Evolutionary conservation across 1,140 invertebrate species (phyloP).

Genomic region (Himalopsyche phryganea): DNA sequence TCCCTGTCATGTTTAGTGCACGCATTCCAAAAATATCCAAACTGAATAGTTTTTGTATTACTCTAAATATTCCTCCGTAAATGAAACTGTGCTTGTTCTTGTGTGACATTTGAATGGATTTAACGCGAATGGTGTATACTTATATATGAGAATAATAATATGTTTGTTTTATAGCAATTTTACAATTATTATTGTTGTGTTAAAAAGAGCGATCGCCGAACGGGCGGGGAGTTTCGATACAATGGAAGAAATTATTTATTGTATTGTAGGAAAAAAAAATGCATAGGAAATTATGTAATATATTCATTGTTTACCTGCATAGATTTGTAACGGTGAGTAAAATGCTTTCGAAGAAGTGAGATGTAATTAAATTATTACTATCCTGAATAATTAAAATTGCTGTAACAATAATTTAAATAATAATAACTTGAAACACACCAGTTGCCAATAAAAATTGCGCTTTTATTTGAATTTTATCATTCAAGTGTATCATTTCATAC

Average conservation of each 20-base stretch:
- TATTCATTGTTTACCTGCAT: constrained; percentile 26
- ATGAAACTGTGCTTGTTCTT: too few relatives aligned
- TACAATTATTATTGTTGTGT: constrained; percentile 14
- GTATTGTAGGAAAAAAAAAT: constrained; percentile 28
- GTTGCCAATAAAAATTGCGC: constrained; percentile 36
- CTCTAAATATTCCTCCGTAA: constrained; percentile 10
- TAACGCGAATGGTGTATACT: too few relatives aligned
- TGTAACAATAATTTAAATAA: constrained; percentile 30
- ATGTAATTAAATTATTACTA: constrained; percentile 34
- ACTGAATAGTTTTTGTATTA: background rate
- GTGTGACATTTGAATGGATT: background rate
- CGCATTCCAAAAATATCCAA: constrained; percentile 17
- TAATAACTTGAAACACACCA: constrained; percentile 35
- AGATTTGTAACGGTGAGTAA: constrained; percentile 21
- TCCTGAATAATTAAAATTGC: constrained; percentile 23
- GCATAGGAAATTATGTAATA: constrained; percentile 31
- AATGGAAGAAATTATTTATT: constrained; percentile 1
- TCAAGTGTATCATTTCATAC: constrained; percentile 20
- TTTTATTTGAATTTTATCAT: constrained; percentile 33
- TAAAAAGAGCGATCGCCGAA: background rate
- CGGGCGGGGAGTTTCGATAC: background rate
- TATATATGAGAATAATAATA: constrained; percentile 3
- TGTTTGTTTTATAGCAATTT: constrained; percentile 26
- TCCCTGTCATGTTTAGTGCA: constrained; percentile 10
- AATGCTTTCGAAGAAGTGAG: constrained; percentile 29